These are phyloP conservation scores for Casuarius casuarius DNA, from an alignment of 2,113 vertebrate species.

Conservation along the genomic window DNA sequence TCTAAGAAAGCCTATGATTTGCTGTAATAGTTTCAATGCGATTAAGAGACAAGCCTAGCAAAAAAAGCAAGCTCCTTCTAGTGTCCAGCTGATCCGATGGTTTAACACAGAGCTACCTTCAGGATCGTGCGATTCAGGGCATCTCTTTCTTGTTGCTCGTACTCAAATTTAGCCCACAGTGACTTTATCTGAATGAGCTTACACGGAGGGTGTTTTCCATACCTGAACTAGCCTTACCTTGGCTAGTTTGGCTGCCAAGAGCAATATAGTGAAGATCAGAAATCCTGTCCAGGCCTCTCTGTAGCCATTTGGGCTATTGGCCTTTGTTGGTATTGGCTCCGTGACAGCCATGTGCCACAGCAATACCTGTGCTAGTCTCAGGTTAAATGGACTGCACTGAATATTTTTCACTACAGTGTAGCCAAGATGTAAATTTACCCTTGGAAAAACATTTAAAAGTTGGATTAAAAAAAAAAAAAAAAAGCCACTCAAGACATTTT, in stretches of 20 bases:
- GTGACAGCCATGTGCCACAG: not conserved
- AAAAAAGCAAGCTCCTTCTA: not conserved
- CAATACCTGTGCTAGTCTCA: not conserved
- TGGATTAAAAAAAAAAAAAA: not conserved
- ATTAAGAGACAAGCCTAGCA: not conserved
- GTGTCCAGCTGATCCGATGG: not conserved
- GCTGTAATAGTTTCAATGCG: not conserved
- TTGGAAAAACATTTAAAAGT: not conserved
- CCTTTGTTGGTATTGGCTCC: not conserved
- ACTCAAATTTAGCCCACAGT: not conserved
- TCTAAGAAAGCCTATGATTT: not conserved
- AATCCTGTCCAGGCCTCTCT: not conserved
- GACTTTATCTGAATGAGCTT: not conserved
- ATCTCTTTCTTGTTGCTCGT: not conserved
- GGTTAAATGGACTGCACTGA: not conserved
- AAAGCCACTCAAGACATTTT: not conserved
- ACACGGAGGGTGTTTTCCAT: not conserved
- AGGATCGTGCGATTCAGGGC: not conserved
- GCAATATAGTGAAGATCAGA: not conserved
- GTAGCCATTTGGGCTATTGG: not conserved
- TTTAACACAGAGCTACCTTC: not conserved
- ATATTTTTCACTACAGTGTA: not conserved
- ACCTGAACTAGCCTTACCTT: not conserved
- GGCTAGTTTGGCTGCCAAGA: not conserved
- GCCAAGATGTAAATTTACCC: not conserved